phyloP scores from a whole-genome alignment of 2,113 vertebrate genomes.

The Speoplatyrhinus poulsoni region DNA sequence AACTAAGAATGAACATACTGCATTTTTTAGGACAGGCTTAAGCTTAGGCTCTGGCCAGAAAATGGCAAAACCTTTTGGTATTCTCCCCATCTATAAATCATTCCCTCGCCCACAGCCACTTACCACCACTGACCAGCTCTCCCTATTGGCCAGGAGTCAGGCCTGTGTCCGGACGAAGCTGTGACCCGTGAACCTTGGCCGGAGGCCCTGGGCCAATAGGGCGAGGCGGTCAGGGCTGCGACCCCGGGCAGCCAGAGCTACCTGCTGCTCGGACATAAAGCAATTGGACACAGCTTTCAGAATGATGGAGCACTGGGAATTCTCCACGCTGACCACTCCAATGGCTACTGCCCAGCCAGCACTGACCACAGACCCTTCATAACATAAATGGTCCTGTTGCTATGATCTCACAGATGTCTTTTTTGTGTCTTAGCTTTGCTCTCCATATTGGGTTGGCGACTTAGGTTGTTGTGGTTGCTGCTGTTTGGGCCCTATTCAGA shows the following conservation, averaged over 20 bases:
- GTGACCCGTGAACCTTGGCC: conserved; percentile 88
- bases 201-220: conserved; percentile 78
- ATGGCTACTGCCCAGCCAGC: conserved; percentile 44
- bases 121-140: conserved; percentile 72
- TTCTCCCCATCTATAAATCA: conserved; percentile 79
- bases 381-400: conserved; percentile 59
- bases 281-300: conserved; percentile 88
- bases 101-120: conserved; percentile 72
- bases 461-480: conserved; percentile 22
- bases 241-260: conserved; percentile 83
- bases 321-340: conserved; percentile 79
- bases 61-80: conserved; percentile 57
- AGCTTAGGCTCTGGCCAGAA: conserved; percentile 42
- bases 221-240: conserved; percentile 70
- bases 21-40: conserved; percentile 32
- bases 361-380: conserved; percentile 39
- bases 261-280: conserved; percentile 94
- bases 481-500: conserved; percentile 28
- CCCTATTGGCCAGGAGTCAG: conserved; percentile 79
- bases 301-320: conserved; percentile 84
- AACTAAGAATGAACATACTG: conserved; percentile 61
- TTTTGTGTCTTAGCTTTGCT: conserved; percentile 44
- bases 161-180: conserved; percentile 79
- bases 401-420: conserved; percentile 62
- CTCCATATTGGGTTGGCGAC: conserved; percentile 43